phyloP scores from a whole-genome alignment of 2,113 vertebrate species.

The Pseudorasbora parva region DNA sequence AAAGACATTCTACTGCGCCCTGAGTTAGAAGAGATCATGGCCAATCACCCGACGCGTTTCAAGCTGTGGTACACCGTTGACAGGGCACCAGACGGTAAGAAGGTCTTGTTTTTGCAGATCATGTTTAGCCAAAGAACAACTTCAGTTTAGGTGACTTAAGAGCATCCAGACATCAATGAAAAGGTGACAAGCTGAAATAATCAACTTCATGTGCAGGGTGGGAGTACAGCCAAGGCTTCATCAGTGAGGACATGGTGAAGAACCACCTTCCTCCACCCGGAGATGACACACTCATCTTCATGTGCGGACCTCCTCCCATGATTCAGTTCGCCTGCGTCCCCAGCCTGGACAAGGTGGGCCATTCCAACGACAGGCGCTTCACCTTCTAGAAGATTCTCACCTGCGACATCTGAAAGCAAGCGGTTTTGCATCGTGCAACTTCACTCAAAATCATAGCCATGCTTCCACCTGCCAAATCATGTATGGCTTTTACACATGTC shows the following conservation, averaged over 20 bases:
- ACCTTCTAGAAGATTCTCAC: slow-evolving; percentile 75
- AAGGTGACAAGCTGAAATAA: not conserved
- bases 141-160: not conserved
- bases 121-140: not conserved
- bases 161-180: not conserved
- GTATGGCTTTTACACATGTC: too few species aligned
- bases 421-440: not conserved
- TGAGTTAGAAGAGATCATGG: slow-evolving; percentile 90
- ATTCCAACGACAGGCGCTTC: slow-evolving; percentile 81
- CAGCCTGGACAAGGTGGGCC: slow-evolving; percentile 89
- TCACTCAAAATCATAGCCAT: not conserved
- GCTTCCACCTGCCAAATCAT: not conserved
- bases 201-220: slow-evolving; percentile 75
- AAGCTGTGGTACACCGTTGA: slow-evolving; percentile 96
- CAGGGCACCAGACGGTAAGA: slow-evolving; percentile 83
- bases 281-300: slow-evolving; percentile 85
- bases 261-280: slow-evolving; percentile 83
- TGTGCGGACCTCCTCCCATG: slow-evolving; percentile 98
- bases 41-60: slow-evolving; percentile 80
- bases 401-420: not conserved
- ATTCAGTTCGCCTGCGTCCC: slow-evolving; percentile 96
- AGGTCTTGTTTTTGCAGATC: not conserved
- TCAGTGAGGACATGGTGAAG: slow-evolving; percentile 90
- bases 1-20: slow-evolving; percentile 90
- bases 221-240: slow-evolving; percentile 94